Conservation (phyloP, 2,113 vertebrate genomes). For the Anthoscopus minutus region DNA sequence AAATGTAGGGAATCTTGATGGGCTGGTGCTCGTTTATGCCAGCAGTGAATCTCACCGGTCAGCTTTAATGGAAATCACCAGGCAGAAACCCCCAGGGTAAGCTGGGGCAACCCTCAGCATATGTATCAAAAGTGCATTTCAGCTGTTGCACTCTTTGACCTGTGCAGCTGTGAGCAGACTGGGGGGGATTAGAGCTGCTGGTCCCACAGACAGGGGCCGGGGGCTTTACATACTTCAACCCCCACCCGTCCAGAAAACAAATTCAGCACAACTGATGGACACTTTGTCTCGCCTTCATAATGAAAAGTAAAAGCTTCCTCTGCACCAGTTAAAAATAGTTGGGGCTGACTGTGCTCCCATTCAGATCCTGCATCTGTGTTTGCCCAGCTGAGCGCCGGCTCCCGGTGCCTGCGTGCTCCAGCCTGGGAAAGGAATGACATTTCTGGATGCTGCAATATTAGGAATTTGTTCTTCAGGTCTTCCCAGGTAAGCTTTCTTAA, state of each 20-base stretch:
- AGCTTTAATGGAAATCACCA: not conserved
- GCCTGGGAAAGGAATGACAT: not conserved
- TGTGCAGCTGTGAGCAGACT: not conserved
- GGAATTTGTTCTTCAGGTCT: not conserved
- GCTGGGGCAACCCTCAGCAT: not conserved
- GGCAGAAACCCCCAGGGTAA: not conserved
- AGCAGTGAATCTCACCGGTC: not conserved
- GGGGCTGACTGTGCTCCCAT: not conserved
- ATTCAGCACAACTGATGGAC: not conserved
- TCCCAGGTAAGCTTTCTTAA: not conserved
- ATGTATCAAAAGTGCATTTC: not conserved
- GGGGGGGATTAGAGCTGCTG: not conserved
- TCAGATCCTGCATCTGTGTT: slow-evolving; percentile 31
- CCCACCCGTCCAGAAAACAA: not conserved
- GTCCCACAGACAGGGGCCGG: not conserved
- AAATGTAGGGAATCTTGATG: not conserved
- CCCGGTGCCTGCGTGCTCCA: not conserved
- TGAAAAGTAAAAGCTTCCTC: slow-evolving; percentile 45
- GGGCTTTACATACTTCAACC: not conserved
- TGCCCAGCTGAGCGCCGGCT: not conserved
- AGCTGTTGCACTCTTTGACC: slow-evolving; percentile 30
- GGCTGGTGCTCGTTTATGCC: not conserved
- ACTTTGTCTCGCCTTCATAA: not conserved
- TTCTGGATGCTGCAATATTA: not conserved
- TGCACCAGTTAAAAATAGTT: slow-evolving; percentile 32